A percentile compares a stretch with the other conserved stretches of the same genome.
Evolutionary conservation across 2,113 vertebrate species (phyloP).

Genomic region (Calidris pugnax): DNA sequence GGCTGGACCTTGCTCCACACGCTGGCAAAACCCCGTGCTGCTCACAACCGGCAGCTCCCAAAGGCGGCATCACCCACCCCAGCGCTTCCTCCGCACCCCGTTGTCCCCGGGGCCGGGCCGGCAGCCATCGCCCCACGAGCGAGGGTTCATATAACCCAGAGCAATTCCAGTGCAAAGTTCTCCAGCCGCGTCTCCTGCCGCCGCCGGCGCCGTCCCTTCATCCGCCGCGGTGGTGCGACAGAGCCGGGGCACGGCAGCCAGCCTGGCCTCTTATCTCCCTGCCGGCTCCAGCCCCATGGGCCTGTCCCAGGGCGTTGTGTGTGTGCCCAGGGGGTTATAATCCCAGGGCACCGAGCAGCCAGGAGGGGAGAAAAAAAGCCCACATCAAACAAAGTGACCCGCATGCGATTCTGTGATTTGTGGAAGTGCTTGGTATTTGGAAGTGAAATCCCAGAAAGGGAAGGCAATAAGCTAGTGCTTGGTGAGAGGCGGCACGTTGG

Average conservation of each 20-base stretch:
- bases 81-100: fast-evolving
- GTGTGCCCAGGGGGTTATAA: fast-evolving
- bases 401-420: not conserved
- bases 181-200: not conserved
- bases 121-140: fast-evolving
- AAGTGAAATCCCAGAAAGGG: not conserved
- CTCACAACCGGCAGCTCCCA: not conserved
- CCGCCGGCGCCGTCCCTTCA: fast-evolving
- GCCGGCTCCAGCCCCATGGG: not conserved
- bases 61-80: fast-evolving
- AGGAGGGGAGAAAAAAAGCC: not conserved
- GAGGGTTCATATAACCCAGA: not conserved
- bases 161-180: not conserved
- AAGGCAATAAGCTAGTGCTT: fast-evolving
- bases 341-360: not conserved
- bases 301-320: not conserved
- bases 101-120: not conserved
- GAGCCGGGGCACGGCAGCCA: fast-evolving
- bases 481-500: not conserved
- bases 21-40: fast-evolving
- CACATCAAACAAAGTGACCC: not conserved
- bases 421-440: not conserved
- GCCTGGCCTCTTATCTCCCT: not conserved
- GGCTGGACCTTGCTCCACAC: not conserved
- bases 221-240: fast-evolving